Evolutionary conservation across 2,888 invertebrate species (phyloP).

Genomic region (Chaetogeoica ovagalla): DNA sequence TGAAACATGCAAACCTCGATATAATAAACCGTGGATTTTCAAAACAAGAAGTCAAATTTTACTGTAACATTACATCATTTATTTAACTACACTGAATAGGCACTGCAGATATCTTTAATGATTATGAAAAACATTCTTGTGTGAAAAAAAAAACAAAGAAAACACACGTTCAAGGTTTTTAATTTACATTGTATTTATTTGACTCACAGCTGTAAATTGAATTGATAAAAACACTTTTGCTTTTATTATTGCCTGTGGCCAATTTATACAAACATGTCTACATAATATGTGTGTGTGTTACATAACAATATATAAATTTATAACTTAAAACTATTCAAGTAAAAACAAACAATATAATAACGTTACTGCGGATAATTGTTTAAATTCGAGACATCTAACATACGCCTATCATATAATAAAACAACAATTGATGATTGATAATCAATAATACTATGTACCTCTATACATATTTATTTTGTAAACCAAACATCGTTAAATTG

Average conservation of each 20-base stretch:
- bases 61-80: background rate
- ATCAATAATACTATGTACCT: background rate
- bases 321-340: background rate
- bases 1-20: background rate
- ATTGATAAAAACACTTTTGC: background rate
- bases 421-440: background rate
- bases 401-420: background rate
- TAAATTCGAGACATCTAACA: background rate
- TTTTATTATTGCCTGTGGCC: conserved; percentile 1
- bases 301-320: background rate
- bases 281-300: background rate
- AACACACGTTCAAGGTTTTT: conserved; percentile 7
- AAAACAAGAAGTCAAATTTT: background rate
- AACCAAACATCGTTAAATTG: background rate
- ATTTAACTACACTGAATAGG: background rate
- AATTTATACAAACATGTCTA: no score
- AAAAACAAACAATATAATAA: conserved; percentile 1
- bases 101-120: background rate
- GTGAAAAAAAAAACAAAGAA: background rate
- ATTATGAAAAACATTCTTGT: conserved; percentile 4
- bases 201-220: background rate
- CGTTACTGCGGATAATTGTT: conserved; percentile 19
- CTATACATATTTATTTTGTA: background rate
- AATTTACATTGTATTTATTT: conserved; percentile 23
- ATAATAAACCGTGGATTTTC: background rate